A percentile compares a stretch with the other conserved stretches of the same genome.
Evolutionary conservation across 2,113 vertebrate genomes (phyloP).

Genomic region (Psilopsiagon aymara): DNA sequence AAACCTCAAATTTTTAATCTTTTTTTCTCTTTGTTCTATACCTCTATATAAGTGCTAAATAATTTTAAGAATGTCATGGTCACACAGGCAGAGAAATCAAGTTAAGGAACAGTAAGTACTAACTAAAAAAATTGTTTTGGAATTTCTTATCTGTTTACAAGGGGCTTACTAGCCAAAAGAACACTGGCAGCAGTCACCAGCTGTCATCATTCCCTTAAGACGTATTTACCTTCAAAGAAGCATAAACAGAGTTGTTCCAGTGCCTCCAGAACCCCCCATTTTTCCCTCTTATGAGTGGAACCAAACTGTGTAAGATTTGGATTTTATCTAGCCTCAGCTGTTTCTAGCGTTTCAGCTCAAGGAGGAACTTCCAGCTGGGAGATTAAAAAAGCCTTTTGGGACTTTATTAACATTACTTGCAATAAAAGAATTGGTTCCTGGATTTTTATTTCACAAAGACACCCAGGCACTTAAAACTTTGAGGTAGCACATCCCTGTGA

Average conservation of each 20-base stretch:
- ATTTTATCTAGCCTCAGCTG: background rate
- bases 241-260: background rate
- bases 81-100: background rate
- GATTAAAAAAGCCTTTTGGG: background rate
- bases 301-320: background rate
- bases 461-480: background rate
- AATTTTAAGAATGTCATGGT: background rate
- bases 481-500: background rate
- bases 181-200: background rate
- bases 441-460: constrained; percentile 14
- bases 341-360: background rate
- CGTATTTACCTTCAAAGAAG: background rate
- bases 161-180: background rate
- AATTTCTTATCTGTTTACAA: background rate
- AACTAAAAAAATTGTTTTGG: background rate
- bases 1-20: background rate
- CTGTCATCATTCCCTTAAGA: background rate
- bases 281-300: background rate
- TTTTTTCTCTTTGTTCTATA: background rate
- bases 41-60: background rate
- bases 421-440: background rate
- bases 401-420: constrained; percentile 14
- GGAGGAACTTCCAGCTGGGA: background rate
- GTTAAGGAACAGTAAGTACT: background rate
- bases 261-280: background rate